Evolutionary conservation across 2,888 invertebrate genomes (phyloP), one percentile per base, ranked within the genome.

Genomic region (Cylloceria caligata): DNA sequence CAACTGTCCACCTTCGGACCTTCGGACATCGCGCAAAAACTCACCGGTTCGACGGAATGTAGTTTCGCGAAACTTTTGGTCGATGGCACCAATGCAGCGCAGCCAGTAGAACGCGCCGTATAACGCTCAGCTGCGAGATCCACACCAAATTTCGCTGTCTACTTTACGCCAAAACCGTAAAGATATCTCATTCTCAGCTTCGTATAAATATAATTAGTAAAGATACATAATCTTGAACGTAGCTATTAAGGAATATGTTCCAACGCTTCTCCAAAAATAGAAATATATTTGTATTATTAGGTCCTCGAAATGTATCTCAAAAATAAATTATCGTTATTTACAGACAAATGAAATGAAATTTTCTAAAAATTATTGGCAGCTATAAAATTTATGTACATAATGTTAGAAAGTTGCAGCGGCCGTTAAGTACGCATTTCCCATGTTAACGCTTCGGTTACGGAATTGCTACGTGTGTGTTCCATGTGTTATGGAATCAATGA

Each of bases 41-140:
- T 86, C 84, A 85, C 83, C 87, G 87, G 86, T 85, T 88, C 86
- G 83, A 64, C 84, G 88, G 89, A 89, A 89, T 89, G 89, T 85
- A 85, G 88, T 86, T 84, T 84, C 83, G 82, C 76, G 76, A 81
- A 85, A 86, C 78, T 84, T 81, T 82, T 68, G 83, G 69, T 52
- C 78, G 71, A 80, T 71, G 49, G 68, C 76, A 49, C 47, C 34
- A 34, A 62, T 67, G 75, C 73, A 36, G 64, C 36, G 42, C 30
- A 7, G 27, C 45, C 24, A 21, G 69, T 39, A 42, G 55, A 57
- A 71, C 49, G 60, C 36, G 27, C 36, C 13, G 34, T 49, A 19
- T 39, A 9, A 11, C n/a, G n/a, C 36, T 45, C 76, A 60, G 62
- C 47, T 52, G 62, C 68, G 65, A 49, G 34, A 57, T 57, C 39